phyloP scores from a whole-genome alignment of 2,113 vertebrate species.

The Podilymbus podiceps region DNA sequence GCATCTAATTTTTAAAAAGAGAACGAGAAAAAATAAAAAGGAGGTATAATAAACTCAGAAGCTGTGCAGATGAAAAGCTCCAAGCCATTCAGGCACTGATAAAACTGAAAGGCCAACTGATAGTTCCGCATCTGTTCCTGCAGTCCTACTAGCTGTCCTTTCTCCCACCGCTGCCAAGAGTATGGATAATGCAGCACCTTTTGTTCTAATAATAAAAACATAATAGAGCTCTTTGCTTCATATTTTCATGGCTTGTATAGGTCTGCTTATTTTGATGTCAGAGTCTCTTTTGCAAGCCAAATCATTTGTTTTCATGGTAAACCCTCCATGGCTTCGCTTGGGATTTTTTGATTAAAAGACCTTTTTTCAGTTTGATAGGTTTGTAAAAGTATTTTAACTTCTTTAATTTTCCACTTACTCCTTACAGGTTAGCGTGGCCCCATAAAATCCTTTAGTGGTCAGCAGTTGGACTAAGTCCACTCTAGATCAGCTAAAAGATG shows the following conservation, averaged over 20 bases:
- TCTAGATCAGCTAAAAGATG: not conserved
- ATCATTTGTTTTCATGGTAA: not conserved
- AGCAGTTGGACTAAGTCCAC: not conserved
- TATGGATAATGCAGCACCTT: not conserved
- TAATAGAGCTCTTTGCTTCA: not conserved
- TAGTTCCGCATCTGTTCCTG: not conserved
- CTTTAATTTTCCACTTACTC: not conserved
- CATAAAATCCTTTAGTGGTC: not conserved
- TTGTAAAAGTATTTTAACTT: not conserved
- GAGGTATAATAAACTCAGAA: not conserved
- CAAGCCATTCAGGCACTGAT: not conserved
- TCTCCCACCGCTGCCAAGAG: not conserved
- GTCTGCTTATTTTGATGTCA: not conserved
- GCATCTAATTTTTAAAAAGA: not conserved
- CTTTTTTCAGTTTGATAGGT: not conserved
- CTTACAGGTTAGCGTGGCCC: not conserved
- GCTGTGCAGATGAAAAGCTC: not conserved
- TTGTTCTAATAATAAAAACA: not conserved
- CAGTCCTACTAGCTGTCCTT: not conserved
- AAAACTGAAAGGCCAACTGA: not conserved
- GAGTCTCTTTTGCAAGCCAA: not conserved
- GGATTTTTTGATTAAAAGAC: not conserved
- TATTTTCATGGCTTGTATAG: not conserved
- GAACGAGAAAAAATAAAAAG: not conserved
- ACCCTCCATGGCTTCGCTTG: not conserved